Percentiles rank a stretch among this genome's conserved stretches.
These are phyloP conservation scores for Oreortyx pictus DNA, from an alignment of 2,797 vertebrate species.

Conservation along the genomic window DNA sequence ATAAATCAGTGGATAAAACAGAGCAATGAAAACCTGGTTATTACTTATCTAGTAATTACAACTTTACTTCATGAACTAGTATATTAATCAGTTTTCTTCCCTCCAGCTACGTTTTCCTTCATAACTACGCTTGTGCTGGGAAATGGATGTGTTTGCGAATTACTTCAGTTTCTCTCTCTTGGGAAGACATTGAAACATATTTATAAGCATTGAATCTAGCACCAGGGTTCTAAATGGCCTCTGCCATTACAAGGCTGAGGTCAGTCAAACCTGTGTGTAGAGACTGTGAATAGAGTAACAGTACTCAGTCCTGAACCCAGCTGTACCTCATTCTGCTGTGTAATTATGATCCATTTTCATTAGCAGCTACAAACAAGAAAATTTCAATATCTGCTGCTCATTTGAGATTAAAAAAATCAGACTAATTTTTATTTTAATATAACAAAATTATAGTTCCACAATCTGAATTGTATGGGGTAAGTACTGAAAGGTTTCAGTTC, in stretches of 20 bases:
- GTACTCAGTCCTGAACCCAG: background rate
- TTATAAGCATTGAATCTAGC: slow-evolving; percentile 13
- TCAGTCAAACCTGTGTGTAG: background rate
- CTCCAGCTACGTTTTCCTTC: slow-evolving; percentile 28
- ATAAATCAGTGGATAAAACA: slow-evolving; percentile 48
- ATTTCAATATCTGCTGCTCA: background rate
- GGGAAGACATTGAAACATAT: background rate
- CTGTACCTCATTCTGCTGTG: background rate
- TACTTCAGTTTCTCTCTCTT: slow-evolving; percentile 31
- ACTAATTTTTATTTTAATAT: background rate
- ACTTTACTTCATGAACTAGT: slow-evolving; percentile 31
- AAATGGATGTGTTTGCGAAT: slow-evolving; percentile 46
- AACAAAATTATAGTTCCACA: background rate
- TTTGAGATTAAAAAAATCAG: slow-evolving; percentile 1
- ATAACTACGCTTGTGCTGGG: slow-evolving; percentile 42
- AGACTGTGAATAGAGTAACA: background rate
- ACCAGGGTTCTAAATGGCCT: background rate
- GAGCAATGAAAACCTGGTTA: slow-evolving; percentile 53
- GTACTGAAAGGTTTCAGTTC: background rate
- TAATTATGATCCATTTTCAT: background rate
- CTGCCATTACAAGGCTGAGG: background rate
- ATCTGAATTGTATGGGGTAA: background rate
- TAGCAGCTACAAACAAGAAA: background rate
- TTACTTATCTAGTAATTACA: slow-evolving; percentile 57
- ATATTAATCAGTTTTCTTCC: slow-evolving; percentile 57